Percentiles rank a stretch among this genome's conserved stretches.
Conservation (phyloP, 2,888 invertebrate genomes). For the Drosophila setosimentum region DNA sequence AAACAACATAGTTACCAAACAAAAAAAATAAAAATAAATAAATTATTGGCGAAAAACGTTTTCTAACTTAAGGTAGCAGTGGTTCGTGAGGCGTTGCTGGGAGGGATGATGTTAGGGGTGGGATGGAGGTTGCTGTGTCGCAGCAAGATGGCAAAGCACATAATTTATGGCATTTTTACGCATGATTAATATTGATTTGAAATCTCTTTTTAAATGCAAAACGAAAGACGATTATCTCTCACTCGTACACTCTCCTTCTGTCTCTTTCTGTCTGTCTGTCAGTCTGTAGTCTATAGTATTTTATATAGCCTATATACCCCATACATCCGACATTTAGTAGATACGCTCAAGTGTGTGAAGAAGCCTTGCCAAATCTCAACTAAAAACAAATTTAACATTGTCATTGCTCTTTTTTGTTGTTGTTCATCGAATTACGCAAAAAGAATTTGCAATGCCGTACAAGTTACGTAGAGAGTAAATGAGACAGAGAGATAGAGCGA, state of each 20-base stretch:
- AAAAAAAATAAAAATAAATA: slow-evolving; percentile 5
- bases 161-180: slow-evolving; percentile 76
- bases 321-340: slow-evolving; percentile 3
- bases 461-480: slow-evolving; percentile 8
- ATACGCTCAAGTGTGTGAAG: slow-evolving; percentile 5
- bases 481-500: neutral
- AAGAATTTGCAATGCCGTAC: slow-evolving; percentile 26
- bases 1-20: slow-evolving; percentile 44
- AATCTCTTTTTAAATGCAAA: slow-evolving; percentile 63
- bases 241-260: neutral
- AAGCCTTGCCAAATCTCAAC: slow-evolving; percentile 49
- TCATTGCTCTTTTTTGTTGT: slow-evolving; percentile 25
- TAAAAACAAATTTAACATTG: slow-evolving; percentile 60
- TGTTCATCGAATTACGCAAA: slow-evolving; percentile 68
- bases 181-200: slow-evolving; percentile 83
- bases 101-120: neutral
- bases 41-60: neutral
- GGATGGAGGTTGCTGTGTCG: neutral
- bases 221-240: slow-evolving; percentile 7
- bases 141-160: slow-evolving; percentile 30
- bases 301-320: slow-evolving; percentile 24
- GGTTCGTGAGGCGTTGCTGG: neutral
- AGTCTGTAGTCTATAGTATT: neutral
- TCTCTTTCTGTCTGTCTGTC: neutral
- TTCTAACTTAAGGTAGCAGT: slow-evolving; percentile 22